Percentiles rank a stretch among this genome's conserved stretches.
Evolutionary conservation across 2,113 vertebrate genomes (phyloP).

Genomic region (Anguilla japonica): DNA sequence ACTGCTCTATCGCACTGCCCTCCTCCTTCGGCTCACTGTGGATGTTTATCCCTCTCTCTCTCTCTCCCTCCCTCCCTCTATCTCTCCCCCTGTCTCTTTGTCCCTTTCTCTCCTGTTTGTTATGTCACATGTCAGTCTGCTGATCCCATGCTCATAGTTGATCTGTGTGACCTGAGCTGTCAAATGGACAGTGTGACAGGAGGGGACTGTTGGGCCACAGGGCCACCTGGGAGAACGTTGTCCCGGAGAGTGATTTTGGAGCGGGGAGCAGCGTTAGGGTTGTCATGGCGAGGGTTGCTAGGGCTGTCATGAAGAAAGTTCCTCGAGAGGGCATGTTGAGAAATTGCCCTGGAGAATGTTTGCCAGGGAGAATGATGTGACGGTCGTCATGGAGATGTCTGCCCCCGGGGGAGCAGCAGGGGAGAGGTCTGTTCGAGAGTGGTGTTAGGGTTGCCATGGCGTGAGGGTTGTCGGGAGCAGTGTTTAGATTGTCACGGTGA

Average conservation of each 20-base stretch:
- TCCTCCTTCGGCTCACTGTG: background rate
- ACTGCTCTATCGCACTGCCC: background rate
- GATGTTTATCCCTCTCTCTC: too few relatives aligned
- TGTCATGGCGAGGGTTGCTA: background rate
- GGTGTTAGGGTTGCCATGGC: too few relatives aligned
- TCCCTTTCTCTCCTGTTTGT: background rate
- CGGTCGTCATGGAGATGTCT: too few relatives aligned
- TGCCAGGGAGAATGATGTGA: too few relatives aligned
- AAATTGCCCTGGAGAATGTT: too few relatives aligned
- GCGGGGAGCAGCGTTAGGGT: background rate
- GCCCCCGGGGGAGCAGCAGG: too few relatives aligned
- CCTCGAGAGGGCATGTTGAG: too few relatives aligned
- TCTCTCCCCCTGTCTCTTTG: background rate
- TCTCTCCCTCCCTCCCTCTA: constrained; percentile 24
- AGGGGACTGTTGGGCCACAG: background rate
- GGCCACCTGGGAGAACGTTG: too few relatives aligned
- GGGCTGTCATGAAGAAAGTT: too few relatives aligned
- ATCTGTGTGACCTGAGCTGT: background rate
- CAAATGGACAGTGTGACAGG: background rate
- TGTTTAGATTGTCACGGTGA: background rate
- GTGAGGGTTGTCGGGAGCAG: too few relatives aligned
- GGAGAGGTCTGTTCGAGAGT: too few relatives aligned
- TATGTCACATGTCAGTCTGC: background rate
- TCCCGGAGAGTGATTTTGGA: too few relatives aligned
- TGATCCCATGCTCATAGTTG: background rate